phyloP scores from a whole-genome alignment of 2,113 vertebrate genomes.

The Microtus montanus region DNA sequence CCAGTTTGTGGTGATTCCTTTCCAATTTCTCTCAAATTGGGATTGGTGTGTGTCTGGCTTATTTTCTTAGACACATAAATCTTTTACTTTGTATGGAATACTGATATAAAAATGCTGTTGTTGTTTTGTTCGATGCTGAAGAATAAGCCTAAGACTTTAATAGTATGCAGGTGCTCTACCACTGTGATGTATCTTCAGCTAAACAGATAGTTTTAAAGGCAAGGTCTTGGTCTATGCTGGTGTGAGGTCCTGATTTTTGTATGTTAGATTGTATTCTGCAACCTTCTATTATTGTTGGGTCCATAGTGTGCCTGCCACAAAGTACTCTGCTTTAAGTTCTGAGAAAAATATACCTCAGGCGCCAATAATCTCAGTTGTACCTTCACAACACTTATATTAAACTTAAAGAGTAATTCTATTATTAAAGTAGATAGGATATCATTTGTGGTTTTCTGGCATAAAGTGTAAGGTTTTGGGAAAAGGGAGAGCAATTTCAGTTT shows the following conservation, averaged over 20 bases:
- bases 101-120: neutral
- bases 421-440: slow-evolving; percentile 17
- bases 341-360: neutral
- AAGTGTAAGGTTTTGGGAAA: slow-evolving; percentile 43
- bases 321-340: slow-evolving; percentile 34
- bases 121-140: neutral
- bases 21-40: neutral
- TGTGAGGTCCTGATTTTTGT: neutral
- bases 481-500: slow-evolving; percentile 3
- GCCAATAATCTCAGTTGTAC: neutral
- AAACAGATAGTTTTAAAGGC: neutral
- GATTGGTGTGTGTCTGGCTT: neutral
- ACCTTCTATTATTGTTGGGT: neutral
- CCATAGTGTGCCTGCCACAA: neutral
- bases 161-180: neutral
- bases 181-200: neutral
- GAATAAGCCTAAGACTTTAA: neutral
- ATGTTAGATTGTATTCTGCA: neutral
- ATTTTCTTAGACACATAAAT: neutral
- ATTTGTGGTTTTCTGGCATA: slow-evolving; percentile 44
- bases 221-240: neutral
- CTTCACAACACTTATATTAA: slow-evolving; percentile 8
- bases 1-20: neutral
- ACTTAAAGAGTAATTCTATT: slow-evolving; percentile 31
- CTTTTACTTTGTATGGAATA: neutral